Percentiles rank a stretch among this genome's conserved stretches.
Evolutionary conservation across 2,113 vertebrate species (phyloP).

Genomic region (Patagioenas fasciata): DNA sequence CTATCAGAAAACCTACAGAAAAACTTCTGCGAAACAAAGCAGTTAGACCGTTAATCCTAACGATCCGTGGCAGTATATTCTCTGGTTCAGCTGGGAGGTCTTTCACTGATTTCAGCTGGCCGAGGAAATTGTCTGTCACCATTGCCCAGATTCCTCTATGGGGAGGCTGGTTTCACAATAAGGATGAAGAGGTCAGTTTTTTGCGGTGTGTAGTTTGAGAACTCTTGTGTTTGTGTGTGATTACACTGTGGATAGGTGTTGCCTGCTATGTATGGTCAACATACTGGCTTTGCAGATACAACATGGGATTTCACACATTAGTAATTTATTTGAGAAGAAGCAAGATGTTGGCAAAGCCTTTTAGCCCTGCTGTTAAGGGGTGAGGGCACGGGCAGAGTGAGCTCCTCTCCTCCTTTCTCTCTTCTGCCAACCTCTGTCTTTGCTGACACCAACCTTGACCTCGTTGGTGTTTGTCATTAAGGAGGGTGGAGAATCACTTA

Average conservation of each 20-base stretch:
- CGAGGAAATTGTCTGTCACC: not conserved
- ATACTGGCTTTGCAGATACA: not conserved
- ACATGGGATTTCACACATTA: accelerated
- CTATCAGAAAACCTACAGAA: not conserved
- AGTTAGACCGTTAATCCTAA: not conserved
- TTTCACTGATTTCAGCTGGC: not conserved
- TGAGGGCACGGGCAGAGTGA: not conserved
- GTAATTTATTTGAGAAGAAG: not conserved
- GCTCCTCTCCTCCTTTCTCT: not conserved
- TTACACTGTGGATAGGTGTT: not conserved
- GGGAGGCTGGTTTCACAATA: not conserved
- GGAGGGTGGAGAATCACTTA: not conserved
- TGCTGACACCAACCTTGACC: not conserved
- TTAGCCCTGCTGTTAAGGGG: not conserved
- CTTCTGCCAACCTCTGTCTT: not conserved
- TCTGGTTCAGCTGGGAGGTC: not conserved
- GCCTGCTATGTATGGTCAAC: not conserved
- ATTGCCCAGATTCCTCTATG: not conserved
- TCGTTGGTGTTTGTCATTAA: not conserved
- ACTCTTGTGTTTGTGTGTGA: not conserved
- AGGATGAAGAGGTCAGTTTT: not conserved
- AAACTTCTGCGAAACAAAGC: not conserved
- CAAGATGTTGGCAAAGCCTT: not conserved
- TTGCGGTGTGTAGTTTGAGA: not conserved
- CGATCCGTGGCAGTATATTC: not conserved